Evolutionary conservation across 2,113 vertebrate species (phyloP).

Genomic region (Oreocharis arfaki): DNA sequence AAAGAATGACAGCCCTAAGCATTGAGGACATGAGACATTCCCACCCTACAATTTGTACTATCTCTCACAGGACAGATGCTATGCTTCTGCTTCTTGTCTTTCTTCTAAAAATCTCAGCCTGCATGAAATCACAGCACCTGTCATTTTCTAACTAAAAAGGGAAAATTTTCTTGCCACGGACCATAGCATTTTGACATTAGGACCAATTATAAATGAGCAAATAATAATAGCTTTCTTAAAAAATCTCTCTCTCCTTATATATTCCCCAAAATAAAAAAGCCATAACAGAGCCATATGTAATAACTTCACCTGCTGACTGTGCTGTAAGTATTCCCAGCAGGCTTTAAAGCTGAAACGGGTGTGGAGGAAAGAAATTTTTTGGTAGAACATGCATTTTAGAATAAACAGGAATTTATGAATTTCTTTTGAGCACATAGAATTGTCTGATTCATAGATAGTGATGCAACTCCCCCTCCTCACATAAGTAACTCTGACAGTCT

Average conservation of each 20-base stretch:
- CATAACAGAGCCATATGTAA: neutral
- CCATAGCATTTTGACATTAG: neutral
- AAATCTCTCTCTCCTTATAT: neutral
- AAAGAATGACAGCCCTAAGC: neutral
- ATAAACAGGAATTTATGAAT: neutral
- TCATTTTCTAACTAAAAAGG: neutral
- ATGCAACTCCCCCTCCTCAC: neutral
- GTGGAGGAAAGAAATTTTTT: neutral
- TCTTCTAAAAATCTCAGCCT: neutral
- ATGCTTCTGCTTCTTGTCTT: neutral
- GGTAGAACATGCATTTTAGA: neutral
- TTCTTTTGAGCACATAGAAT: neutral
- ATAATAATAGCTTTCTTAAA: neutral
- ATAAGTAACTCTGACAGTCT: neutral
- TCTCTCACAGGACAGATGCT: neutral
- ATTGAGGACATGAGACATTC: neutral
- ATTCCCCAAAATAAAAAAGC: neutral
- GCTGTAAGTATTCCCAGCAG: neutral
- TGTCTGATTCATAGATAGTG: neutral
- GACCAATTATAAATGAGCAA: neutral
- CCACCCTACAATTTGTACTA: neutral
- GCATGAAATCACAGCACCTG: neutral
- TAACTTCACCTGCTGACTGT: neutral
- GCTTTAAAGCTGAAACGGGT: neutral
- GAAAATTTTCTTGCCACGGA: neutral